Evolutionary conservation across 2,888 invertebrate genomes (phyloP).

Genomic region (Ormyrus rosae): DNA sequence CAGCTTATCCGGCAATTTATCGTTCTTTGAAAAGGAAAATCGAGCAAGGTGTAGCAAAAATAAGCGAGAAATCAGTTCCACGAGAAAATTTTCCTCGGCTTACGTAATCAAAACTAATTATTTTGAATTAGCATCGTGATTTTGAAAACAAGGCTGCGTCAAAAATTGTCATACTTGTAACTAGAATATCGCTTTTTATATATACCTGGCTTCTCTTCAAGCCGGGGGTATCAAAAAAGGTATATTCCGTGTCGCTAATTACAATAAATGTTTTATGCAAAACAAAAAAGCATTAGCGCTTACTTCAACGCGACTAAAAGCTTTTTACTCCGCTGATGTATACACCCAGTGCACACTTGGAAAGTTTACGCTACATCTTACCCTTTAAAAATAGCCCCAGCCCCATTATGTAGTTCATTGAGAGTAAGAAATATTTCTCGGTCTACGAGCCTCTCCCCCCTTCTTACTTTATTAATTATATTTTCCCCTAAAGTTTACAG

Average conservation of each 20-base stretch:
- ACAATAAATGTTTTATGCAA: too few relatives aligned
- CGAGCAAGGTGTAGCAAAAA: too few relatives aligned
- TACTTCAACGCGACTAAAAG: not conserved
- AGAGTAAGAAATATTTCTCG: not conserved
- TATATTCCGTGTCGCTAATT: too few relatives aligned
- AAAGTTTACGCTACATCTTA: not conserved
- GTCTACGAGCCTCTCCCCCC: too few relatives aligned
- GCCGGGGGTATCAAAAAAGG: too few relatives aligned
- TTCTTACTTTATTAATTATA: not conserved
- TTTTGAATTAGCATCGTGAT: not conserved
- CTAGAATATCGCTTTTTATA: too few relatives aligned
- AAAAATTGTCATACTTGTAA: too few relatives aligned
- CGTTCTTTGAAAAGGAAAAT: too few relatives aligned
- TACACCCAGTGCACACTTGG: not conserved
- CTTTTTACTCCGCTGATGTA: too few relatives aligned
- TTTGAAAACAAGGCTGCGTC: not conserved
- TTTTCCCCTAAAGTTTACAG: not conserved
- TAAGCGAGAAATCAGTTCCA: not conserved
- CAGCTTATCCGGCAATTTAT: too few relatives aligned
- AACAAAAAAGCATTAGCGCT: too few relatives aligned
- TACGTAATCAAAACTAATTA: not conserved
- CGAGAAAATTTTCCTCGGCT: not conserved
- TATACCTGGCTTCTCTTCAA: too few relatives aligned
- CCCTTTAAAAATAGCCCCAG: slow-evolving; percentile 5
- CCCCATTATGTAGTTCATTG: not conserved